These are phyloP conservation scores for Pollenia labialis DNA, from an alignment of 2,888 invertebrate species.

Conservation along the genomic window DNA sequence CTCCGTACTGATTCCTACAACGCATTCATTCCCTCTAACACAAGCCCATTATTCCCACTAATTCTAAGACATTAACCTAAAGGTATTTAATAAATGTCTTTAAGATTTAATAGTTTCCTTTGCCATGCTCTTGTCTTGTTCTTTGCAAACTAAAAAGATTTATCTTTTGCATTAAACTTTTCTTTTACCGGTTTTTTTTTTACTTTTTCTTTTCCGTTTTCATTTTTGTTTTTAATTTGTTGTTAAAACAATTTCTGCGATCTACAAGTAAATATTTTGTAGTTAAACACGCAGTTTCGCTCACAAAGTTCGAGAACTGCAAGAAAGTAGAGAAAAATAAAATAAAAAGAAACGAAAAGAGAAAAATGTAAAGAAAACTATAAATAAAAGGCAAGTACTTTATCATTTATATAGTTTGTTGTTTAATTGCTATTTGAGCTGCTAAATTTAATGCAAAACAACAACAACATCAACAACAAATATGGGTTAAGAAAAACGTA, in stretches of 20 bases:
- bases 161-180: slow-evolving; percentile 47
- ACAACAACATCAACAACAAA: not conserved
- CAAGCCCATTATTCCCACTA: not conserved
- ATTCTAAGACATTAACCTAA: slow-evolving; percentile 10
- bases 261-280: slow-evolving; percentile 36
- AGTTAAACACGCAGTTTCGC: slow-evolving; percentile 34
- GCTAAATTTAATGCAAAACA: not conserved
- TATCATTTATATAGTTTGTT: slow-evolving; percentile 50
- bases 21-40: not conserved
- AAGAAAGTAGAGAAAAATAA: not conserved
- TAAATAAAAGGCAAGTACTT: slow-evolving; percentile 50
- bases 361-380: not conserved
- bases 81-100: slow-evolving; percentile 42
- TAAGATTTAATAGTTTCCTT: slow-evolving; percentile 29
- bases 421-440: slow-evolving; percentile 55
- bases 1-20: not conserved
- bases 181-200: no score
- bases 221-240: slow-evolving; percentile 53
- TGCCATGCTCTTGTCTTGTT: not conserved
- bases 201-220: not conserved
- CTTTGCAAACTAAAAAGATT: slow-evolving; percentile 34
- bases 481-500: not conserved
- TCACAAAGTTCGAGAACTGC: slow-evolving; percentile 10
- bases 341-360: not conserved
- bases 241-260: slow-evolving; percentile 43